Percentiles rank a stretch among this genome's conserved stretches.
These are phyloP conservation scores for Drosophila formosana DNA, from an alignment of 2,888 invertebrate species.

Conservation along the genomic window DNA sequence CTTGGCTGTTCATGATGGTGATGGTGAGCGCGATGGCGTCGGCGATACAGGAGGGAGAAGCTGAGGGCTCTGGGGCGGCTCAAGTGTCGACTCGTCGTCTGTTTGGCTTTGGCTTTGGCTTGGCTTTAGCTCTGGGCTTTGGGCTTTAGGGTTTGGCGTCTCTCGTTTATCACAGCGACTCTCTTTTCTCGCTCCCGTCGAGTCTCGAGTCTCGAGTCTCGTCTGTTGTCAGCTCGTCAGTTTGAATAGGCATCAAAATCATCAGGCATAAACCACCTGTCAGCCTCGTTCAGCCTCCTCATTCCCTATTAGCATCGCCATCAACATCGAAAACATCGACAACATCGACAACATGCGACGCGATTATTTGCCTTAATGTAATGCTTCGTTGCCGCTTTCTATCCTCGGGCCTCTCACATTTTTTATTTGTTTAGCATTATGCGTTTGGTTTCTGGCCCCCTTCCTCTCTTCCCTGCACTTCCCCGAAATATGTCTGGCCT, in stretches of 20 bases:
- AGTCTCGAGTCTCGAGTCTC: no score
- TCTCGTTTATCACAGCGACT: constrained; percentile 9
- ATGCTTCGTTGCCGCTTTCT: constrained; percentile 40
- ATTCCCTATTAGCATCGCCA: constrained; percentile 18
- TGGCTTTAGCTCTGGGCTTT: constrained; percentile 48
- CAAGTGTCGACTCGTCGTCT: constrained; percentile 32
- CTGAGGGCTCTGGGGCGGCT: constrained; percentile 10
- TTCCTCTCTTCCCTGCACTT: background rate
- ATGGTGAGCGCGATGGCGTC: background rate
- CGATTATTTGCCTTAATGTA: constrained; percentile 68
- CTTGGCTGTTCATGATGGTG: constrained; percentile 17
- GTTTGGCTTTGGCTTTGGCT: constrained; percentile 1
- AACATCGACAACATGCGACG: constrained; percentile 46
- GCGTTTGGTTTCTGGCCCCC: constrained; percentile 38
- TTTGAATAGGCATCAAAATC: constrained; percentile 57
- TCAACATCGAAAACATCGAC: constrained; percentile 16
- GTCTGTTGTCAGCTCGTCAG: constrained; percentile 43
- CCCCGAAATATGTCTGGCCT: constrained; percentile 14
- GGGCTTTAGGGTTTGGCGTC: background rate
- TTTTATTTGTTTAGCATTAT: constrained; percentile 74
- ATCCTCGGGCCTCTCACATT: constrained; percentile 38
- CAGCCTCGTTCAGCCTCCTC: constrained; percentile 31
- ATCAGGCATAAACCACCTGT: constrained; percentile 70
- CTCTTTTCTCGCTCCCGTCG: constrained; percentile 1
- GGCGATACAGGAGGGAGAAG: background rate